These are phyloP conservation scores for Thryonomys swinderianus DNA, from an alignment of 2,113 vertebrate species.

Conservation along the genomic window DNA sequence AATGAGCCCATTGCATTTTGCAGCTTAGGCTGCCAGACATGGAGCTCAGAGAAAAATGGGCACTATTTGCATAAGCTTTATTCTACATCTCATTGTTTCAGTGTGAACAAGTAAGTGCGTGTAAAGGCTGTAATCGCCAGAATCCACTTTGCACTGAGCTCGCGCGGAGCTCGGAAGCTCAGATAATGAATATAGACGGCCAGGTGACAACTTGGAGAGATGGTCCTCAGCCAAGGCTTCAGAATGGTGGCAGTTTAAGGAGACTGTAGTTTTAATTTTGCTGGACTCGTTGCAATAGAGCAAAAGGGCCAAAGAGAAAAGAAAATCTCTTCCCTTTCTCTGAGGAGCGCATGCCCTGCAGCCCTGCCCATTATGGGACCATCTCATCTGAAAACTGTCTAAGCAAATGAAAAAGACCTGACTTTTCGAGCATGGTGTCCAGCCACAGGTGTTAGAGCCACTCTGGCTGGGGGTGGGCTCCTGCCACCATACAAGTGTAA, in stretches of 20 bases:
- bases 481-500: not conserved
- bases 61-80: conserved; percentile 15
- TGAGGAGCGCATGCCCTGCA: not conserved
- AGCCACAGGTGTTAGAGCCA: not conserved
- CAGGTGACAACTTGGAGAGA: not conserved
- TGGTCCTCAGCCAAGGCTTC: not conserved
- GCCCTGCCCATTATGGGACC: no score
- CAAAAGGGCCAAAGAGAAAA: not conserved
- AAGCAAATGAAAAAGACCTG: not conserved
- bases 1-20: not conserved
- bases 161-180: not conserved
- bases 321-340: not conserved
- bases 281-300: not conserved
- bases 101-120: not conserved
- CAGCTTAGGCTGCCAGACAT: not conserved
- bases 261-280: not conserved
- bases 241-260: not conserved
- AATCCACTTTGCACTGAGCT: not conserved
- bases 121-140: not conserved
- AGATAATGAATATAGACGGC: not conserved
- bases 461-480: not conserved
- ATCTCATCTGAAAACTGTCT: not conserved
- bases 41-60: not conserved
- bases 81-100: not conserved
- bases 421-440: not conserved